Conservation (phyloP, 2,888 invertebrate species). For the Seira sanloemensis region DNA sequence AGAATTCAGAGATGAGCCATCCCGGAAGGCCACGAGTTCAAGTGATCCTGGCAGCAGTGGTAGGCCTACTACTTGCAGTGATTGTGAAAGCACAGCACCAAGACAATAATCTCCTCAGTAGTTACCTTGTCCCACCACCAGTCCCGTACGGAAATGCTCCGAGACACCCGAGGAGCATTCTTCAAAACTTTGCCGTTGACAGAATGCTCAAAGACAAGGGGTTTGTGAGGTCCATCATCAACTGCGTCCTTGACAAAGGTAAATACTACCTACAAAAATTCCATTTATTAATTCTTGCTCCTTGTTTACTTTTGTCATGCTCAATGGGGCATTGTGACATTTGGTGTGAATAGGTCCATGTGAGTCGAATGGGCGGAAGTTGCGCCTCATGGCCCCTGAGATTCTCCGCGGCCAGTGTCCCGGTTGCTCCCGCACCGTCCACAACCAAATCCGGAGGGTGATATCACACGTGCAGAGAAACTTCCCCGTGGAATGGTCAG, state of each 20-base stretch:
- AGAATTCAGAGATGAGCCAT: background rate
- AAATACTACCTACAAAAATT: background rate
- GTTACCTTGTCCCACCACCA: background rate
- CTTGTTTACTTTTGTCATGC: background rate
- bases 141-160: constrained; percentile 22
- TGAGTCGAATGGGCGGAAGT: constrained; percentile 72
- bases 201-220: constrained; percentile 72
- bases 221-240: constrained; percentile 71
- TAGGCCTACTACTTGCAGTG: background rate
- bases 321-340: background rate
- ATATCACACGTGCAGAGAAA: constrained; percentile 85
- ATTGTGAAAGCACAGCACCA: background rate
- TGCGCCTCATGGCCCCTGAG: constrained; percentile 81
- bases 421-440: constrained; percentile 72
- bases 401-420: constrained; percentile 81
- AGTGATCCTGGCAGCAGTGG: background rate
- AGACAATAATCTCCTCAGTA: background rate
- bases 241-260: constrained; percentile 73
- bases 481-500: constrained; percentile 86
- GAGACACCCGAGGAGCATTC: constrained; percentile 60
- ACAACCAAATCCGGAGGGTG: constrained; percentile 83
- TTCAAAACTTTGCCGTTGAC: constrained; percentile 72
- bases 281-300: no score
- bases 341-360: constrained; percentile 64
- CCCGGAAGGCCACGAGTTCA: background rate